Evolutionary conservation across 2,113 vertebrate genomes (phyloP), one percentile per base, ranked within the genome.

Genomic region (Anguilla rostrata): DNA sequence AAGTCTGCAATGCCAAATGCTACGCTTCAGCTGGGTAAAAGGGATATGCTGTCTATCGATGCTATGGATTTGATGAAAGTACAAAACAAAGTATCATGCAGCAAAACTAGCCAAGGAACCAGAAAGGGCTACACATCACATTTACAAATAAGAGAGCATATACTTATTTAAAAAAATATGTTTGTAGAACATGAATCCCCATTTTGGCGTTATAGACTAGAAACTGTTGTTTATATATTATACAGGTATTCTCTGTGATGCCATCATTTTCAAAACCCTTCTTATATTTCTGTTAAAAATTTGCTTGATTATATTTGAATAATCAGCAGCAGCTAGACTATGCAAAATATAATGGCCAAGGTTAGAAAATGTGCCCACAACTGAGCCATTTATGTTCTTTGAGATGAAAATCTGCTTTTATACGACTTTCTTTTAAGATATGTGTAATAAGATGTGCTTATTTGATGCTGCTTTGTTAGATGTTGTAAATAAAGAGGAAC

Each of bases 361-460:
- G 91, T 80, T 90, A 89, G 91, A 93, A 91, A 90, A 92, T 91
- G 80, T 83, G 79, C 2, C 12, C 39, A 63, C 60, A 85, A 56
- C 83, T 85, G 71, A 63, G 84, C 34, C 16, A 39, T 20, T 85
- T n/a, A n/a, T 40, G 29, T 60, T 81, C 40, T 46, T 84, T 75
- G 16, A 15, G 78, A 46, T 15, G 3, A 9, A 5, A 53, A 22
- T 39, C 49, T 6, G 40, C 41, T 84, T 94, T 93, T 90, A 92
- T 34, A 34, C 34, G 94, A 94, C 92, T 92, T 90, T 94, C 94
- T 95, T 89, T 78, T 91, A 94, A 93, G 92, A 93, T 94, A 94
- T 95, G 94, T 95, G 92, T 91, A 94, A 57, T 88, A 93, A 88
- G 87, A 90, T 91, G 93, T 92, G 91, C 91, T 94, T 90, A 89